phyloP scores from a whole-genome alignment of 1,140 invertebrate species.

The Calephelis nemesis region DNA sequence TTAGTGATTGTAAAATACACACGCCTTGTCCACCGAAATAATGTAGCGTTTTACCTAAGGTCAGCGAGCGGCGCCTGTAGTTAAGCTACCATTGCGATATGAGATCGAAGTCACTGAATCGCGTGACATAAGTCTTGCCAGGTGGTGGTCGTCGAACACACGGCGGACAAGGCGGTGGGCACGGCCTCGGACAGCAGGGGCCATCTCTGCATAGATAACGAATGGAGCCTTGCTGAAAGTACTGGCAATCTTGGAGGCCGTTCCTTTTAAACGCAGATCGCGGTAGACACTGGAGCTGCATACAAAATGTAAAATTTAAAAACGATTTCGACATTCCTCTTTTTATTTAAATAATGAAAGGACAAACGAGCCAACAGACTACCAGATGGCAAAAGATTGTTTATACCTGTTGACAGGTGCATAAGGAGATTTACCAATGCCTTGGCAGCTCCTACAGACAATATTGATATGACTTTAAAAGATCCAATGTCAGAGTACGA shows the following conservation, averaged over 20 bases:
- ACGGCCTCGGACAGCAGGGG: slow-evolving; percentile 53
- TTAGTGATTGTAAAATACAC: slow-evolving; percentile 9
- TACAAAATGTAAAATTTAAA: slow-evolving; percentile 26
- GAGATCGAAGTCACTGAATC: slow-evolving; percentile 71
- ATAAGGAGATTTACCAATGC: no score
- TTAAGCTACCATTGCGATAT: slow-evolving; percentile 63
- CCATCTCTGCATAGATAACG: slow-evolving; percentile 68
- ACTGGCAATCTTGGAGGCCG: slow-evolving; percentile 74
- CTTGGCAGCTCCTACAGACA: no score
- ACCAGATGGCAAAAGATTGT: no score
- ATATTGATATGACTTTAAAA: no score
- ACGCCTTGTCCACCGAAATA: slow-evolving; percentile 50
- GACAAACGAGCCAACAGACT: no score
- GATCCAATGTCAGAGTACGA: no score
- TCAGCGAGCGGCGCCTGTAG: slow-evolving; percentile 31
- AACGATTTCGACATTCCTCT: neutral
- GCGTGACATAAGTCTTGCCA: slow-evolving; percentile 69
- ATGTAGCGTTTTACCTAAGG: slow-evolving; percentile 46
- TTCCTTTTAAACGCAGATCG: slow-evolving; percentile 76
- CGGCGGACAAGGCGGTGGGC: slow-evolving; percentile 64
- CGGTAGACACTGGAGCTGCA: slow-evolving; percentile 71
- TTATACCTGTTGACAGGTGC: no score
- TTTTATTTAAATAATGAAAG: no score
- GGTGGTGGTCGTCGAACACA: slow-evolving; percentile 67
- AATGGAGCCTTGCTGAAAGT: slow-evolving; percentile 71